Percentiles rank a stretch among this genome's conserved stretches.
Evolutionary conservation across 2,113 vertebrate species (phyloP).

Genomic region (Eulemur macaco): DNA sequence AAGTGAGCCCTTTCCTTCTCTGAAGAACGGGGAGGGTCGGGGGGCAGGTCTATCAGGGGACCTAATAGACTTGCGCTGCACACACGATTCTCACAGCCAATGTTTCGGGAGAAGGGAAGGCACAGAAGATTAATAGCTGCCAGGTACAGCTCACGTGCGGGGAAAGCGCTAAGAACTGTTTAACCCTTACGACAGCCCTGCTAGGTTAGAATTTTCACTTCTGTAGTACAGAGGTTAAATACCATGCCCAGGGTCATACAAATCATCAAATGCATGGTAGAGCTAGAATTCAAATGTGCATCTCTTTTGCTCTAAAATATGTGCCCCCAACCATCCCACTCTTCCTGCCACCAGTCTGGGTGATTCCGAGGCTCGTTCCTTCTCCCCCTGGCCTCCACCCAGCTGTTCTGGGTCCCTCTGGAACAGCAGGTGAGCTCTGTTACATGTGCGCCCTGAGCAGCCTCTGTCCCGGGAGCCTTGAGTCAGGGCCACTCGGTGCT

Average conservation of each 20-base stretch:
- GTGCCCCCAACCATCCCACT: accelerated
- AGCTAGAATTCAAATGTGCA: neutral
- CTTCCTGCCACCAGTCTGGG: neutral
- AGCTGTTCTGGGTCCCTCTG: neutral
- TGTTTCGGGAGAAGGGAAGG: neutral
- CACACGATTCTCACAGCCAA: neutral
- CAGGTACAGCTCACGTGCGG: accelerated
- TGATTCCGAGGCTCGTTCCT: accelerated
- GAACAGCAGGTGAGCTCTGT: neutral
- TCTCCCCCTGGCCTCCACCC: accelerated
- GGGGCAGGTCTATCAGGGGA: neutral
- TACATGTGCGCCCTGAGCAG: accelerated
- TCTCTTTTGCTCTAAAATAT: neutral
- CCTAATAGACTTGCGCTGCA: accelerated
- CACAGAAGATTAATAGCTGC: neutral
- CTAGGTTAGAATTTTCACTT: neutral
- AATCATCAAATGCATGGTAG: accelerated
- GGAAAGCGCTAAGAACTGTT: neutral
- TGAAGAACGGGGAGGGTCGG: neutral
- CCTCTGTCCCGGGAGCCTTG: neutral
- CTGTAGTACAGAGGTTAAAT: neutral
- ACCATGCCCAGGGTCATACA: neutral
- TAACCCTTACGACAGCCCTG: neutral
- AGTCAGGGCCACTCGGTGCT: neutral
- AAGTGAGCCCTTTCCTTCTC: neutral